Evolutionary conservation across 2,113 vertebrate genomes (phyloP).

Genomic region (Vulpes lagopus): DNA sequence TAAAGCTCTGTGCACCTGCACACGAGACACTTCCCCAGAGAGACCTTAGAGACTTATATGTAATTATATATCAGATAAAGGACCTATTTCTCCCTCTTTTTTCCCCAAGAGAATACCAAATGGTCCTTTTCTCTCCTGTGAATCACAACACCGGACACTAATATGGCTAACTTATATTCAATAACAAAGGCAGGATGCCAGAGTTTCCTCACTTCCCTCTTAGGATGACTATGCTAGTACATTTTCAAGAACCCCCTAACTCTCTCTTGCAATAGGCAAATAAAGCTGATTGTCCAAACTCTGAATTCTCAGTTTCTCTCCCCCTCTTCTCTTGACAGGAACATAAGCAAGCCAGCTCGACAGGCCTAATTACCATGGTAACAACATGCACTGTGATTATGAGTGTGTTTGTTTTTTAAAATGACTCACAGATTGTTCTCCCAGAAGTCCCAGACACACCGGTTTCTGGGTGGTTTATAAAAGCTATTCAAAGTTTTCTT

Average conservation of each 20-base stretch:
- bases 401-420: constrained; percentile 77
- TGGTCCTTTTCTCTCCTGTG: constrained; percentile 38
- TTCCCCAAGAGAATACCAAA: constrained; percentile 36
- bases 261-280: constrained; percentile 14
- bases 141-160: constrained; percentile 11
- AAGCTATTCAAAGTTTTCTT: constrained; percentile 73
- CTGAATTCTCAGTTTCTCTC: constrained; percentile 61
- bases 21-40: not conserved
- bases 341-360: not conserved
- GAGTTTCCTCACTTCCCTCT: constrained; percentile 35
- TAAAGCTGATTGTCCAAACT: constrained; percentile 41
- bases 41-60: constrained; percentile 38
- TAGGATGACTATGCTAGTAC: constrained; percentile 14
- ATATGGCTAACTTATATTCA: not conserved
- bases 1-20: not conserved
- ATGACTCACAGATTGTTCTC: constrained; percentile 84
- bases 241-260: constrained; percentile 49
- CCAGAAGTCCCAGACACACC: constrained; percentile 72
- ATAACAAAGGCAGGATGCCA: constrained; percentile 5
- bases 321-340: constrained; percentile 48
- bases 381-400: constrained; percentile 78
- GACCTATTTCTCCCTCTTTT: not conserved
- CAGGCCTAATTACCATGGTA: constrained; percentile 86
- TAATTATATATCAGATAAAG: constrained; percentile 64
- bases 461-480: constrained; percentile 74